phyloP scores from a whole-genome alignment of 2,888 invertebrate species.

The Argyresthia albistria region DNA sequence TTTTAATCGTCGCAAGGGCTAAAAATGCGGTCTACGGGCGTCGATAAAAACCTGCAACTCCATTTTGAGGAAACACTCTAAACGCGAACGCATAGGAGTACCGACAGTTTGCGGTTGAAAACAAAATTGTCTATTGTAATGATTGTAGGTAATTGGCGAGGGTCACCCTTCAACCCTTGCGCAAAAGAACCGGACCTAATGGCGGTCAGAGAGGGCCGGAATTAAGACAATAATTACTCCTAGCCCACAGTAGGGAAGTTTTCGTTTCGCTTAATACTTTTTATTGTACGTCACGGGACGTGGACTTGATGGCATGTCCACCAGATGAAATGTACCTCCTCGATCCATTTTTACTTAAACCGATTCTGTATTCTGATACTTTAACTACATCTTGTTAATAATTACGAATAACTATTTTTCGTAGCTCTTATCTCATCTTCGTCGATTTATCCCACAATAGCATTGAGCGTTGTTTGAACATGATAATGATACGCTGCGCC shows the following conservation, averaged over 20 bases:
- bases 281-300: constrained; percentile 26
- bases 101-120: constrained; percentile 41
- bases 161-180: constrained; percentile 54
- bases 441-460: background rate
- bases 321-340: constrained; percentile 10
- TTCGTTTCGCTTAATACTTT: constrained; percentile 64
- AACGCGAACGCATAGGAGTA: constrained; percentile 11
- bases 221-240: constrained; percentile 68
- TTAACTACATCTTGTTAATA: too few relatives aligned
- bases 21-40: constrained; percentile 49
- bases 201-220: constrained; percentile 56
- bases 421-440: background rate
- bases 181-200: constrained; percentile 41
- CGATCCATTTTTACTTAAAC: too few relatives aligned
- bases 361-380: too few relatives aligned
- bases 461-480: background rate
- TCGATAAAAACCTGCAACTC: constrained; percentile 63
- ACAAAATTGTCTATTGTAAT: constrained; percentile 66
- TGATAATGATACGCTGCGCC: background rate
- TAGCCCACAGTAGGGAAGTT: constrained; percentile 31
- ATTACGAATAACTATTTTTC: too few relatives aligned
- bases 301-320: constrained; percentile 17
- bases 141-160: constrained; percentile 66
- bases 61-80: constrained; percentile 15
- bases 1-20: constrained; percentile 27